Evolutionary conservation across 2,888 invertebrate species (phyloP).

Genomic region (Stegophylla sp.): DNA sequence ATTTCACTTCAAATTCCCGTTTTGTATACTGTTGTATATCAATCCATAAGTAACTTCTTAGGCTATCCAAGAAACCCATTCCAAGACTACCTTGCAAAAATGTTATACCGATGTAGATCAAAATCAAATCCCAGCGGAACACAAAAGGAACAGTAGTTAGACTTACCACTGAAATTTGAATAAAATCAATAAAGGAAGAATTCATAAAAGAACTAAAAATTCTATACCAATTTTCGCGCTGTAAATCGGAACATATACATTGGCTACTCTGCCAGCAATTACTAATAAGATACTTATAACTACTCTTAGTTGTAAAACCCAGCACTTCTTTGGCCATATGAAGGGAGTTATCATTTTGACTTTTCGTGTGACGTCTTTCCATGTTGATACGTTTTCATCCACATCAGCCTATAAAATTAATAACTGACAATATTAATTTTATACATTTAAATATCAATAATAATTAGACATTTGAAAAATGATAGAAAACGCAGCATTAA

Average conservation of each 20-base stretch:
- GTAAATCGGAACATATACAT: constrained; percentile 91
- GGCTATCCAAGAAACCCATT: constrained; percentile 91
- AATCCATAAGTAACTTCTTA: constrained; percentile 93
- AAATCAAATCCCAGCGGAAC: constrained; percentile 89
- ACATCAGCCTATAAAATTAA: constrained; percentile 40
- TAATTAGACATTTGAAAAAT: no score
- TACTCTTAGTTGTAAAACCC: constrained; percentile 80
- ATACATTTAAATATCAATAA: background rate
- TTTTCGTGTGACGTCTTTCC: constrained; percentile 80
- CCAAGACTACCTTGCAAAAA: constrained; percentile 95
- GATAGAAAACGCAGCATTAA: no score
- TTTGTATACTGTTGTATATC: constrained; percentile 94
- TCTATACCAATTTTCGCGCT: constrained; percentile 89
- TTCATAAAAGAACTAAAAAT: no score
- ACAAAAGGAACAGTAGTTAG: constrained; percentile 69
- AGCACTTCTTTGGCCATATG: constrained; percentile 89
- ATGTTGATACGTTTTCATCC: constrained; percentile 71
- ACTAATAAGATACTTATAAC: constrained; percentile 81
- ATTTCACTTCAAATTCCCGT: constrained; percentile 80
- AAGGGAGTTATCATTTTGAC: constrained; percentile 83
- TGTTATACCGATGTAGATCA: constrained; percentile 85
- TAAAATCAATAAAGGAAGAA: constrained; percentile 63
- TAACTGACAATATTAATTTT: background rate
- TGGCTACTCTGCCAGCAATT: constrained; percentile 81
- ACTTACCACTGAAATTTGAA: constrained; percentile 74